Conservation (phyloP, 2,797 vertebrate genomes). For the Calcarius lapponicus region DNA sequence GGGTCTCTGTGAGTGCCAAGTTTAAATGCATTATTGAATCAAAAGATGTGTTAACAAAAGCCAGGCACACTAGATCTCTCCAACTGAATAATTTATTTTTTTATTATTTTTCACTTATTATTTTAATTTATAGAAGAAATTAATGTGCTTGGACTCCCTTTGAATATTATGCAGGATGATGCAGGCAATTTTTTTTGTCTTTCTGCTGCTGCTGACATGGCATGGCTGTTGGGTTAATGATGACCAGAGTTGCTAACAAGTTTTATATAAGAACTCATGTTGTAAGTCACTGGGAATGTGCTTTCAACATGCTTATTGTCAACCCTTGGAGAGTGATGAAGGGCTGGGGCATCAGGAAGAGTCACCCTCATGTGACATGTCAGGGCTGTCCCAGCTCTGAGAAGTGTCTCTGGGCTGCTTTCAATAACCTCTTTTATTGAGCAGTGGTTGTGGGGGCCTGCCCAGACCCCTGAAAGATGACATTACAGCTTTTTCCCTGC, state of each 20-base stretch:
- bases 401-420: neutral
- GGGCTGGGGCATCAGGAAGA: neutral
- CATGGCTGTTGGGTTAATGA: neutral
- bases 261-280: neutral
- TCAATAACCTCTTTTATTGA: neutral
- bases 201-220: neutral
- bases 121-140: neutral
- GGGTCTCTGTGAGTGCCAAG: neutral
- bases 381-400: neutral
- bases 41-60: neutral
- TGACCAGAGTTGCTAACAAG: neutral
- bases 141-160: neutral
- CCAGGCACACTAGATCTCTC: neutral
- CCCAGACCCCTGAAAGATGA: neutral
- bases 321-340: neutral
- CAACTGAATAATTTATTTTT: neutral
- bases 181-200: neutral
- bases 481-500: neutral
- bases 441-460: neutral
- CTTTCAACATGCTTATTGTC: neutral
- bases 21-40: neutral
- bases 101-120: neutral
- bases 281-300: neutral
- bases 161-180: neutral
- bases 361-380: neutral